Evolutionary conservation across 2,797 vertebrate species (phyloP).

Genomic region (Hydrocynus forskahlii): DNA sequence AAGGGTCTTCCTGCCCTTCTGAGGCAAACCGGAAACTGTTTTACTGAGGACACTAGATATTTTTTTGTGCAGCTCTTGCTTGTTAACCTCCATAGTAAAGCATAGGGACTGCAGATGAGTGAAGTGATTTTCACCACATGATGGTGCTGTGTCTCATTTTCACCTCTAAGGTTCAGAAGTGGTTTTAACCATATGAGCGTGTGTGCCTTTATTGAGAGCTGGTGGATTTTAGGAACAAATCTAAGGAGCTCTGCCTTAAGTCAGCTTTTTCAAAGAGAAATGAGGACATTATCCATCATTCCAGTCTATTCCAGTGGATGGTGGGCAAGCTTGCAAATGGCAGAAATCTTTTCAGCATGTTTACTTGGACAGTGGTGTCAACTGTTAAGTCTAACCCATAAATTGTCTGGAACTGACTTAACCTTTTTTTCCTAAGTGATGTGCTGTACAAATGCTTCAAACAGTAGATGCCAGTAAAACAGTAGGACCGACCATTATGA

Average conservation of each 20-base stretch:
- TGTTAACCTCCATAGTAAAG: conserved; percentile 47
- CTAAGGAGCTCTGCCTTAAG: neutral
- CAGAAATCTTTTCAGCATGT: conserved; percentile 78
- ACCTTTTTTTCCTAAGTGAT: conserved; percentile 14
- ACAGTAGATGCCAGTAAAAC: neutral
- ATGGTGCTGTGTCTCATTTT: conserved; percentile 64
- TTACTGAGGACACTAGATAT: neutral
- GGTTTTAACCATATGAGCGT: conserved; percentile 70
- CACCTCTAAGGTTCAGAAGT: conserved; percentile 6
- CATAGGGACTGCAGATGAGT: conserved; percentile 31
- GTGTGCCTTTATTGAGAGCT: conserved; percentile 82
- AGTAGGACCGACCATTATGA: neutral
- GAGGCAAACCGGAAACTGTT: neutral
- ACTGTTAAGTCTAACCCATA: conserved; percentile 24
- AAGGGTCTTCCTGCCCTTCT: neutral
- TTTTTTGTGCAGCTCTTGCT: conserved; percentile 28
- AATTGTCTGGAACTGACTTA: conserved; percentile 23
- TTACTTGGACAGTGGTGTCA: conserved; percentile 72
- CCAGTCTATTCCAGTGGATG: conserved; percentile 26
- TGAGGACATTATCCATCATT: conserved; percentile 5
- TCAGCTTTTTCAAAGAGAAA: conserved; percentile 54
- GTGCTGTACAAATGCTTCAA: conserved; percentile 30
- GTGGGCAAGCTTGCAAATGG: conserved; percentile 32
- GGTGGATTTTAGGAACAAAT: conserved; percentile 75
- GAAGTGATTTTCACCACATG: conserved; percentile 42